Percentiles rank a stretch among this genome's conserved stretches.
Conservation (phyloP, 2,113 vertebrate genomes). For the Tinamus guttatus region DNA sequence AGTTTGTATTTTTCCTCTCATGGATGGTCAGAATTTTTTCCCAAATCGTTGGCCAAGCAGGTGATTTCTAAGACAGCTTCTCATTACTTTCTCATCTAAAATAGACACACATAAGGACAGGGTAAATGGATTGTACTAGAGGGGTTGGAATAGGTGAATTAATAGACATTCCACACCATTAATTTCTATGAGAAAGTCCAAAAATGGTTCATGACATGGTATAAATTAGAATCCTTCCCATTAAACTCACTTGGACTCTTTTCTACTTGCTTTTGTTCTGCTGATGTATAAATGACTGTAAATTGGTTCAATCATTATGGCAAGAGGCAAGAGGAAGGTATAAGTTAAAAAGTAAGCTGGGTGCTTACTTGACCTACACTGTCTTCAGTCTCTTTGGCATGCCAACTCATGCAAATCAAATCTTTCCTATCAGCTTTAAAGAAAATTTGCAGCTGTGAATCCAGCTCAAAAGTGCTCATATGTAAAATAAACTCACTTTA, state of each 20-base stretch:
- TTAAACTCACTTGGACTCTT: not conserved
- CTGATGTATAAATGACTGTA: not conserved
- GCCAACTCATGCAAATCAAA: not conserved
- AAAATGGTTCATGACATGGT: constrained; percentile 9
- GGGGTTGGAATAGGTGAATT: not conserved
- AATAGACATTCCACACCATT: constrained; percentile 6
- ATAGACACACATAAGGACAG: not conserved
- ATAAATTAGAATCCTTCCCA: not conserved
- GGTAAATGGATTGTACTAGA: not conserved
- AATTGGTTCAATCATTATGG: not conserved
- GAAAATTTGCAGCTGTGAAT: not conserved
- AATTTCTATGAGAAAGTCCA: not conserved
- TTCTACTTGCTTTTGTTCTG: constrained; percentile 17
- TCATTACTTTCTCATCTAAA: constrained; percentile 2
- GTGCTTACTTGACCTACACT: not conserved
- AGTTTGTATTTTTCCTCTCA: not conserved
- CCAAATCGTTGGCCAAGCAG: not conserved
- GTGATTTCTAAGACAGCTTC: not conserved
- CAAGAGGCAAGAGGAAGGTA: not conserved
- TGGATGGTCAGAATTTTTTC: not conserved
- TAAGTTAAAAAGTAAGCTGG: not conserved
- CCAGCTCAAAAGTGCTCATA: not conserved
- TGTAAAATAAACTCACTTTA: not conserved
- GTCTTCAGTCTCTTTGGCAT: not conserved
- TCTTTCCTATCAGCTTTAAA: not conserved